Conservation (phyloP, 2,888 invertebrate genomes). For the Apamea crenata region DNA sequence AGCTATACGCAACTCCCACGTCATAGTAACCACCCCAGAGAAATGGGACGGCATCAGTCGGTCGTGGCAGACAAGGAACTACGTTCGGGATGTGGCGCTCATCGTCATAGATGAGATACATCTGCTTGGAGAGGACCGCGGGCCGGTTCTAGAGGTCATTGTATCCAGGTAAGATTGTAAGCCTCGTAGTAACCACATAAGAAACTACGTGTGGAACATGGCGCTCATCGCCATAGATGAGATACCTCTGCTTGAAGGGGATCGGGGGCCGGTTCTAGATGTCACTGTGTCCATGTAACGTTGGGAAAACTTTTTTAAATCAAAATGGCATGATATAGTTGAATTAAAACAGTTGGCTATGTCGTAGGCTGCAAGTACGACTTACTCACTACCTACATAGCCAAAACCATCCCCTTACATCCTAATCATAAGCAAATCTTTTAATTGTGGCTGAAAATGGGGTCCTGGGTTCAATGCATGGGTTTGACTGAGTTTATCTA, state of each 20-base stretch:
- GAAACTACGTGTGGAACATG: conserved; percentile 98
- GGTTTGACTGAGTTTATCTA: neutral
- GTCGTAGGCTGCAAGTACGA: no score
- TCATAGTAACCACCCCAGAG: conserved; percentile 99
- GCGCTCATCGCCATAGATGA: conserved; percentile 99
- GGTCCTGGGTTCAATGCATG: neutral
- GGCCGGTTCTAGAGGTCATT: conserved; percentile 98
- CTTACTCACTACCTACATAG: no score
- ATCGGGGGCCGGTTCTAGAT: conserved; percentile 97
- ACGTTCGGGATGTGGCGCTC: conserved; percentile 97
- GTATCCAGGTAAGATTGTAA: conserved; percentile 92
- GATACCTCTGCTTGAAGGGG: conserved; percentile 98
- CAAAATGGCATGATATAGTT: no score
- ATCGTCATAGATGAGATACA: conserved; percentile 99
- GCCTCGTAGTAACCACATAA: conserved; percentile 95
- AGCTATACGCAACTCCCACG: conserved; percentile 95
- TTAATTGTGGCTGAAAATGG: neutral
- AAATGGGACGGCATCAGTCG: conserved; percentile 99
- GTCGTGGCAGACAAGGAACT: conserved; percentile 99
- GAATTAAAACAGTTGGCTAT: no score
- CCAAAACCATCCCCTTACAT: no score
- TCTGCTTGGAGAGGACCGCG: conserved; percentile 97
- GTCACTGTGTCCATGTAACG: conserved; percentile 95
- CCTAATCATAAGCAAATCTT: no score
- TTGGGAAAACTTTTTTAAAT: no score